Evolutionary conservation across 2,888 invertebrate species (phyloP).

Genomic region (Orchestes rusci): DNA sequence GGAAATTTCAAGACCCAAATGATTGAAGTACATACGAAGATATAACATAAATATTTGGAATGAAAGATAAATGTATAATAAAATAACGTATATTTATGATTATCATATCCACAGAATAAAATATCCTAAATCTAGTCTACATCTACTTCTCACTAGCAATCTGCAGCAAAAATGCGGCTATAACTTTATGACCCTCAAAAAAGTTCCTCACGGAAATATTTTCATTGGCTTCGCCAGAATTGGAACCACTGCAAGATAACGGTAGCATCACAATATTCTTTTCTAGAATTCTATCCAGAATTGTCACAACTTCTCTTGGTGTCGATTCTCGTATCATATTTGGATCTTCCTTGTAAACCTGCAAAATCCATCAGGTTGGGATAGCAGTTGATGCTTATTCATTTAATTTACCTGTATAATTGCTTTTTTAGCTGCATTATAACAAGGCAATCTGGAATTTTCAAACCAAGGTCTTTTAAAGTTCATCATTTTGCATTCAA

Average conservation of each 20-base stretch:
- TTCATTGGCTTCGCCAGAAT: constrained; percentile 40
- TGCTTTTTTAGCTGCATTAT: constrained; percentile 43
- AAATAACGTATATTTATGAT: too few species aligned
- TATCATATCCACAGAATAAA: too few species aligned
- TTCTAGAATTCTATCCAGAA: constrained; percentile 40
- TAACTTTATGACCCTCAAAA: constrained; percentile 44
- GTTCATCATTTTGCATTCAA: constrained; percentile 34
- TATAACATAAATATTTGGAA: too few species aligned
- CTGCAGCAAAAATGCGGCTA: constrained; percentile 44
- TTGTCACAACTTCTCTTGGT: constrained; percentile 39
- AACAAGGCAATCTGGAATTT: constrained; percentile 39
- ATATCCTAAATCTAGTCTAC: too few species aligned
- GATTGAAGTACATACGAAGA: too few species aligned
- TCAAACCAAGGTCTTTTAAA: constrained; percentile 43
- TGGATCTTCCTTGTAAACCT: constrained; percentile 46
- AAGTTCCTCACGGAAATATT: constrained; percentile 41
- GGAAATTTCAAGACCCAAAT: too few species aligned
- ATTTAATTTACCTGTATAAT: constrained; percentile 39
- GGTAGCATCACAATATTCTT: constrained; percentile 42
- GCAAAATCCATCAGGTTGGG: background rate
- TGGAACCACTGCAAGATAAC: constrained; percentile 38
- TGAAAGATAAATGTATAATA: too few species aligned
- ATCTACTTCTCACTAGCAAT: too few species aligned
- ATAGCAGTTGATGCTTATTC: background rate
- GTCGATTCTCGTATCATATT: constrained; percentile 44